Conservation (phyloP, 2,888 invertebrate species). For the Lithosia quadra region DNA sequence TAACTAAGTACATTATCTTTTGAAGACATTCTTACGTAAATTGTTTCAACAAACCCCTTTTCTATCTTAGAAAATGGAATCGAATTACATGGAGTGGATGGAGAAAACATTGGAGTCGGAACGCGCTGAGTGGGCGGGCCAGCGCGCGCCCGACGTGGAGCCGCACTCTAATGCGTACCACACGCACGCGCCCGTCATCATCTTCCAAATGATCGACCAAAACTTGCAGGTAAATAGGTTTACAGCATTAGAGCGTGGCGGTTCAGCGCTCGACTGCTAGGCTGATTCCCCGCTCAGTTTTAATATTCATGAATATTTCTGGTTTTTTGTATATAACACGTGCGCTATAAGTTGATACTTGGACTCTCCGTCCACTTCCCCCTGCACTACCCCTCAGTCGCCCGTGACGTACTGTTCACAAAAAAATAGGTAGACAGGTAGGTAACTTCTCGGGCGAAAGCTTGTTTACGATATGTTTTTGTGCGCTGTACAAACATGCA, state of each 20-base stretch:
- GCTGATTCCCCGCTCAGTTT: no score
- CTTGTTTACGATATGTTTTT: no score
- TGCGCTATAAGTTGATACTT: no score
- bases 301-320: no score
- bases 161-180: conserved; percentile 93
- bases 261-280: no score
- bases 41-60: neutral
- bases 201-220: conserved; percentile 99
- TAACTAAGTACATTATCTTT: neutral
- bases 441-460: no score
- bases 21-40: neutral
- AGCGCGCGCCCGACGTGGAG: conserved; percentile 93
- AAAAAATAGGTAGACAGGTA: no score
- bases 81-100: conserved; percentile 98
- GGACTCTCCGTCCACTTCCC: no score
- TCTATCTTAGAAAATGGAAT: conserved; percentile 90
- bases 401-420: no score
- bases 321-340: no score
- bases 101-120: conserved; percentile 96
- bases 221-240: conserved; percentile 92
- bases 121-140: conserved; percentile 96
- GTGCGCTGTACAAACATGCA: no score
- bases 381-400: no score
- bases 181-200: conserved; percentile 97
- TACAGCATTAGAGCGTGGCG: neutral